Conservation (phyloP, 1,140 invertebrate genomes). For the Maniola jurtina region DNA sequence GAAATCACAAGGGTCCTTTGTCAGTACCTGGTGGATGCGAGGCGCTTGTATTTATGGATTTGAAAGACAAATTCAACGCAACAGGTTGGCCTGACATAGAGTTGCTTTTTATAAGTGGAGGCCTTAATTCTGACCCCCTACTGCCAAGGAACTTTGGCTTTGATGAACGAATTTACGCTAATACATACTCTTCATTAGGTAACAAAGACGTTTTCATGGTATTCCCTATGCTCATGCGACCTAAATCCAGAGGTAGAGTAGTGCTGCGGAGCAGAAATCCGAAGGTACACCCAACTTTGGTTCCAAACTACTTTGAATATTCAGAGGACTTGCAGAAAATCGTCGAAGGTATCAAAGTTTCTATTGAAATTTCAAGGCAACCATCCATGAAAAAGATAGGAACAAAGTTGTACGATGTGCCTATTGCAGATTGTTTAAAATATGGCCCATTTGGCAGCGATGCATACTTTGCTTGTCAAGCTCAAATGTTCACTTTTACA, state of each 20-base stretch:
- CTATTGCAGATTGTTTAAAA: conserved; percentile 82
- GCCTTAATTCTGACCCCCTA: conserved; percentile 77
- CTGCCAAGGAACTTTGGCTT: conserved; percentile 80
- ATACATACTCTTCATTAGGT: conserved; percentile 77
- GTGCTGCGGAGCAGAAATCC: conserved; percentile 85
- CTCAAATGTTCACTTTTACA: conserved; percentile 84
- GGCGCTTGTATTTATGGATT: conserved; percentile 86
- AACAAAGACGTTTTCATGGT: conserved; percentile 81
- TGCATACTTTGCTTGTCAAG: conserved; percentile 87
- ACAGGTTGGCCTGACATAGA: conserved; percentile 88
- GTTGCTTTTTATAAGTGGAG: conserved; percentile 82
- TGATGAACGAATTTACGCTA: conserved; percentile 77
- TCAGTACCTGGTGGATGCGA: conserved; percentile 90
- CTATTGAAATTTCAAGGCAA: conserved; percentile 80
- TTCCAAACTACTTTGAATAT: conserved; percentile 88
- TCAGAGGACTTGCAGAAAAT: conserved; percentile 82
- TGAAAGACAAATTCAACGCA: conserved; percentile 81
- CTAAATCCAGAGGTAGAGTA: conserved; percentile 86
- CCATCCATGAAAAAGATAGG: conserved; percentile 80
- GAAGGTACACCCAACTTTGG: conserved; percentile 87
- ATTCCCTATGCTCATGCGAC: conserved; percentile 85
- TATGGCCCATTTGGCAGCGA: conserved; percentile 82
- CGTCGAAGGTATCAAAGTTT: conserved; percentile 82
- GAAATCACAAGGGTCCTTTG: conserved; percentile 80
- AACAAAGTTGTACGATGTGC: conserved; percentile 80